Evolutionary conservation across 2,888 invertebrate species (phyloP).

Genomic region (Salpingus planirostris): DNA sequence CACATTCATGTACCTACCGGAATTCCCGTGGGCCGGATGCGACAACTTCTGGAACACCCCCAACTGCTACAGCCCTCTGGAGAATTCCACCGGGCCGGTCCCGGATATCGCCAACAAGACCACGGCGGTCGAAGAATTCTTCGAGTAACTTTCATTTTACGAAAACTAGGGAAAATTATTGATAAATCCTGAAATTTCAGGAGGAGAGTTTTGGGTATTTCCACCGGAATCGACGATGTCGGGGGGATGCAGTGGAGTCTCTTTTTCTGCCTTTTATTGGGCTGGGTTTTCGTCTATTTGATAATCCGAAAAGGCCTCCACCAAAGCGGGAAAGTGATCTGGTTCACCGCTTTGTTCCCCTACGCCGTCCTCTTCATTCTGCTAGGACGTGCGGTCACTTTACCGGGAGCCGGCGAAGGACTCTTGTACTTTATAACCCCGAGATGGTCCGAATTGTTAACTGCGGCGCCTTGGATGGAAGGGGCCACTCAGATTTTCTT

Average conservation of each 20-base stretch:
- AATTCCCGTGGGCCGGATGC: constrained; percentile 55
- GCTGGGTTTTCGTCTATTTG: constrained; percentile 62
- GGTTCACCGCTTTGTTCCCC: constrained; percentile 69
- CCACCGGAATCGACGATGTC: constrained; percentile 51
- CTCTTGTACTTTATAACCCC: constrained; percentile 61
- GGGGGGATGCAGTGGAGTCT: constrained; percentile 62
- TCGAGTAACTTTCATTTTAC: constrained; percentile 43
- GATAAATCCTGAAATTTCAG: constrained; percentile 34
- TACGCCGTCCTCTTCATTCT: constrained; percentile 61
- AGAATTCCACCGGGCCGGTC: constrained; percentile 5
- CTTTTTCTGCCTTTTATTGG: constrained; percentile 52
- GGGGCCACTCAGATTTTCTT: constrained; percentile 73
- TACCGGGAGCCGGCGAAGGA: constrained; percentile 57
- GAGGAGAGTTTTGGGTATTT: constrained; percentile 52
- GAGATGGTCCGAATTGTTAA: constrained; percentile 46
- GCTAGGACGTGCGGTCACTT: constrained; percentile 55
- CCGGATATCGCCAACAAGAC: constrained; percentile 22
- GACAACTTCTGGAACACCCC: constrained; percentile 61
- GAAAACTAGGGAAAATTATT: not conserved
- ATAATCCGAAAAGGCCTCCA: constrained; percentile 65
- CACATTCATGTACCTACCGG: constrained; percentile 49
- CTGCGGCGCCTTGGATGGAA: constrained; percentile 59
- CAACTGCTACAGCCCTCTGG: constrained; percentile 38
- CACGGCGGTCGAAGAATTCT: constrained; percentile 51
- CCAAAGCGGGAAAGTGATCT: constrained; percentile 68